Base-by-base conservation (phyloP, 1,140 invertebrate genomes). In the Drosophila virilis region DNA sequence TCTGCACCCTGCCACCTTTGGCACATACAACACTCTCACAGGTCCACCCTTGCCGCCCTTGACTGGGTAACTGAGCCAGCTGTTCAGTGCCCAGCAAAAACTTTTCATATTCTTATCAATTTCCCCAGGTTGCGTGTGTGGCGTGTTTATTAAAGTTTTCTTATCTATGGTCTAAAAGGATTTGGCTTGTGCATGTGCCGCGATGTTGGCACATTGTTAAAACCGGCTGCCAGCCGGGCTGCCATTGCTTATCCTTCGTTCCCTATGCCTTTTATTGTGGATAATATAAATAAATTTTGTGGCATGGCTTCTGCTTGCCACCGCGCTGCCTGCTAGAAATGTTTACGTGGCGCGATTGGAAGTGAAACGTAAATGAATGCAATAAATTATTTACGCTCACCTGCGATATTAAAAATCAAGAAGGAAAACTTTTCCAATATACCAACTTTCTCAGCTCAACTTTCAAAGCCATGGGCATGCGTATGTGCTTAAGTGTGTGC, bases 401-500 rank as follows among this genome's bases (percentile, higher is more conserved):
- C 88, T 91, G 88, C 76, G 83, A 91, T 91, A 91, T 91, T 91
- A 91, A 91, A 91, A 91, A 91, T 91, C 89, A 81, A 88, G 89
- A 76, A 70, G 70, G 59, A 70, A 91, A 91, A 91, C 88, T 91
- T 91, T 91, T 91, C 88, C 88, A 91, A 91, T 91, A 91, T 91
- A 91, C 82, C 77, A 88, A 88, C 83, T 88, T 88, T 89, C 80
- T 54, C 62, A 73, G 61, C 68, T 54, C 54, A 83, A 89, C 60
- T 88, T 72, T 69, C 54, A 77, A 71, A 70, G 73, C 77, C 64
- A 75, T 59, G 62, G 51, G 57, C 61, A 54, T 54, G 66, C 43
- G 48, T 72, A 50, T 50, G 33, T 22, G 38, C 37, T 52, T n/a
- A 46, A 60, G 71, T 54, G 59, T 68, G 74, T 61, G 57, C 33